Conservation (phyloP, 2,888 invertebrate genomes). For the Apodemia zela region DNA sequence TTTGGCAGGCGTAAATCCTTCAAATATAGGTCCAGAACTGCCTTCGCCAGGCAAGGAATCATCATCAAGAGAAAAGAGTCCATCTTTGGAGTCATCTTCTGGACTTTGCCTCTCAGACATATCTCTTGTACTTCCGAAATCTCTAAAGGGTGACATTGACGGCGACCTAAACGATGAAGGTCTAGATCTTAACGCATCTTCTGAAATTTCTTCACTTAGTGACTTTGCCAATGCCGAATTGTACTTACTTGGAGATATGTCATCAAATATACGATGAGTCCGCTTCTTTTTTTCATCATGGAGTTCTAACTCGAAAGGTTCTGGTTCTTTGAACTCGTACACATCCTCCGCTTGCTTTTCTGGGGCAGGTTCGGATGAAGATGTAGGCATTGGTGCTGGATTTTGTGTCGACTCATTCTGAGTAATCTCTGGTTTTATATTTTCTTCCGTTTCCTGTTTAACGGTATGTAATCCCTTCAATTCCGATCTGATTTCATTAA, state of each 20-base stretch:
- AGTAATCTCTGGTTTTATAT: slow-evolving; percentile 48
- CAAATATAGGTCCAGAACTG: slow-evolving; percentile 72
- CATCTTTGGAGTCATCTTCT: slow-evolving; percentile 82
- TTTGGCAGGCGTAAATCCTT: slow-evolving; percentile 79
- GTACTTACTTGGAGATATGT: slow-evolving; percentile 73
- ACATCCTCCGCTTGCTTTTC: slow-evolving; percentile 83
- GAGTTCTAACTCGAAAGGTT: slow-evolving; percentile 91
- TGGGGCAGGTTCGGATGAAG: slow-evolving; percentile 43
- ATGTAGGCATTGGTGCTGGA: slow-evolving; percentile 31
- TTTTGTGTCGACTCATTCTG: slow-evolving; percentile 45
- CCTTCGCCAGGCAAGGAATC: slow-evolving; percentile 81
- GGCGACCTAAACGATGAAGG: slow-evolving; percentile 59
- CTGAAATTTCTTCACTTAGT: slow-evolving; percentile 79
- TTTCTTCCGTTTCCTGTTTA: slow-evolving; percentile 67
- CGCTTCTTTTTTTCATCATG: slow-evolving; percentile 79
- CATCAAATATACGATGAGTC: slow-evolving; percentile 73
- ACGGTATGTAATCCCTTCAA: slow-evolving; percentile 86
- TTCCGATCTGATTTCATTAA: slow-evolving; percentile 91
- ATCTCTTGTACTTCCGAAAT: slow-evolving; percentile 71
- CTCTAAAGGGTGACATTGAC: slow-evolving; percentile 68
- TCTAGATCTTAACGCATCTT: slow-evolving; percentile 55
- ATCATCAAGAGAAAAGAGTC: slow-evolving; percentile 80
- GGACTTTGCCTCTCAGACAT: slow-evolving; percentile 82
- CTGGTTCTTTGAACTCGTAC: slow-evolving; percentile 94
- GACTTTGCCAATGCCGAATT: slow-evolving; percentile 68